A percentile compares a stretch with the other conserved stretches of the same genome.
Evolutionary conservation across 2,888 invertebrate genomes (phyloP).

Genomic region (Gibbula magus): DNA sequence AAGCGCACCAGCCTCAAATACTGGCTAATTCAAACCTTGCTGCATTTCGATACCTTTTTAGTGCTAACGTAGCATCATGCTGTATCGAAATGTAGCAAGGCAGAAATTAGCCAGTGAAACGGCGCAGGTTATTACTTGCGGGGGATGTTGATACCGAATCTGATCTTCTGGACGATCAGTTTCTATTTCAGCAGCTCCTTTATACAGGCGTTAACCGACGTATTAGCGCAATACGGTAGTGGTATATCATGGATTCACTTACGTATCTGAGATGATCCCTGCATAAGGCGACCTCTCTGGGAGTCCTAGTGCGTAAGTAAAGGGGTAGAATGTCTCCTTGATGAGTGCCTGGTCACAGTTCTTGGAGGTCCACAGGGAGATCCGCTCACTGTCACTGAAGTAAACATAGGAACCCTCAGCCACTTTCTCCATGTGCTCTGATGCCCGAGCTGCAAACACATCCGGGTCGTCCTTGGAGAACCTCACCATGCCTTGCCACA

Average conservation of each 20-base stretch:
- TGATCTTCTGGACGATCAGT: too few species aligned
- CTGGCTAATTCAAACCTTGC: too few species aligned
- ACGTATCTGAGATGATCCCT: neutral
- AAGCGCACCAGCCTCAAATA: too few species aligned
- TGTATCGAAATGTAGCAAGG: too few species aligned
- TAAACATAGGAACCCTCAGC: slow-evolving; percentile 3
- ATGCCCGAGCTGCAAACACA: neutral
- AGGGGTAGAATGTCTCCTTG: slow-evolving; percentile 1
- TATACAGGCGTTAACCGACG: too few species aligned
- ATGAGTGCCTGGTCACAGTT: slow-evolving; percentile 6
- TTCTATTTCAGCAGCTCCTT: too few species aligned
- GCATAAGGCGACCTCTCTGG: slow-evolving; percentile 9
- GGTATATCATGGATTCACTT: neutral
- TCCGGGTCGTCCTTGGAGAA: neutral
- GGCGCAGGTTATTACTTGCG: too few species aligned
- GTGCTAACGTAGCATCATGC: too few species aligned
- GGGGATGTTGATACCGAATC: too few species aligned
- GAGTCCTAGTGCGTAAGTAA: neutral
- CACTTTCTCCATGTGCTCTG: neutral
- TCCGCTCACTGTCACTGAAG: neutral
- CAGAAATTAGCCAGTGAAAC: too few species aligned
- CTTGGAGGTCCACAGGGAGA: neutral
- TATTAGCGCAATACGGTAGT: too few species aligned
- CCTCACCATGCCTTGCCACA: neutral
- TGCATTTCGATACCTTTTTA: too few species aligned